These are phyloP conservation scores for Girardinus metallicus DNA, from an alignment of 2,797 vertebrate genomes.

Conservation along the genomic window DNA sequence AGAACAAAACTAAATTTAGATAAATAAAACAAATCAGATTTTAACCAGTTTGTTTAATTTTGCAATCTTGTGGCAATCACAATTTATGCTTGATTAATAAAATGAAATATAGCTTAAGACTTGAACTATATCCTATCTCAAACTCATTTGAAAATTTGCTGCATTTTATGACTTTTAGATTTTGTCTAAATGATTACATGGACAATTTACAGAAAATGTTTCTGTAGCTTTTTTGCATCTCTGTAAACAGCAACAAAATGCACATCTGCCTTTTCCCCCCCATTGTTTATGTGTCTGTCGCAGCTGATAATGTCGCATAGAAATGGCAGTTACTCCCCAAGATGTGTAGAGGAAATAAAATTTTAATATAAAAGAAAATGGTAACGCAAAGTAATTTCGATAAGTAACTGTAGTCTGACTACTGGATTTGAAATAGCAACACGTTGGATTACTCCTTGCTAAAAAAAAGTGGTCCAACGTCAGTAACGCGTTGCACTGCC, in stretches of 20 bases:
- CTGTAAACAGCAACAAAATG: background rate
- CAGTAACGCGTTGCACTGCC: no score
- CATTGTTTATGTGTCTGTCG: no score
- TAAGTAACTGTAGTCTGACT: no score
- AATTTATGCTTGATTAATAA: background rate
- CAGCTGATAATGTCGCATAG: no score
- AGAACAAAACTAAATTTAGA: background rate
- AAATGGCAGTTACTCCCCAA: no score
- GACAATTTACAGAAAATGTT: background rate
- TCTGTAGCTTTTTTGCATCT: background rate
- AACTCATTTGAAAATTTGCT: background rate
- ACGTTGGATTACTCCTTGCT: no score
- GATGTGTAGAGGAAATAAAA: no score
- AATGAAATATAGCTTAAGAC: background rate
- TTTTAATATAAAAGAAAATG: no score
- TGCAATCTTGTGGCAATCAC: background rate
- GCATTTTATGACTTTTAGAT: background rate
- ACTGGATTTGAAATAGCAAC: no score
- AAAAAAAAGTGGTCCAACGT: no score
- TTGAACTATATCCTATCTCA: background rate
- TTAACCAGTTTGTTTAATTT: background rate
- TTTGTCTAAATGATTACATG: background rate
- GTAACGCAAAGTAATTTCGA: no score
- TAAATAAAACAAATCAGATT: background rate
- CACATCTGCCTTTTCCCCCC: no score